Evolutionary conservation across 2,113 vertebrate genomes (phyloP), one percentile per base, ranked within the genome.

Genomic region (Atrichornis clamosus): DNA sequence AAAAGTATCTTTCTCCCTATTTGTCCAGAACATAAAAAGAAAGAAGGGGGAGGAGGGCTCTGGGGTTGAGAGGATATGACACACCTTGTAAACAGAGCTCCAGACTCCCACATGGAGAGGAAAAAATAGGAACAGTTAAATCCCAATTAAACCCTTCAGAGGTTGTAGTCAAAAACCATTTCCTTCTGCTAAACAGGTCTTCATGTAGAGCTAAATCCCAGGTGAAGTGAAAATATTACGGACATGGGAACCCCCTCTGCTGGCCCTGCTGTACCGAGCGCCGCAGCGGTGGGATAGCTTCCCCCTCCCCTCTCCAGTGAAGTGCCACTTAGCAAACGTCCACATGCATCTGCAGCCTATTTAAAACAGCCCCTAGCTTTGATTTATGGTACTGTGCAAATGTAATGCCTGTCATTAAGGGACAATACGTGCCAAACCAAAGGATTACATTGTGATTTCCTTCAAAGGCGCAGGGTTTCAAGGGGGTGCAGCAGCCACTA

Each of bases 371-470:
- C 95, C 78, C 84, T 53, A 77, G 80, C 42, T 83, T 55, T 98
- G 98, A 98, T 97, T 97, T 96, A 98, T 94, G 90, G 88, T n/a
- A 72, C 96, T 94, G 93, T 91, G 97, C 96, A 96, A 93, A 97
- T 93, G 92, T 92, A 96, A 96, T 91, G 95, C 95, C 94, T 95
- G 77, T 98, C 97, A 87, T 97, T 95, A 97, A 84, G 91, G 89
- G 95, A 97, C 95, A 95, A 94, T 95, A 89, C 84, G 33, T 89
- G 94, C 95, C 4, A 39, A 94, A 91, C 70, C 56, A 37, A 93
- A 95, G 95, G 95, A 94, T 89, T 95, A 74, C n/a, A n/a, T n/a
- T 87, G 90, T 83, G 96, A 95, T 96, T 98, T 95, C 81, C 89
- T 91, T 97, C 96, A 62, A 88, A 98, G 91, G 41, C 30, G 0